These are phyloP conservation scores for Pseudomyrmex cubaensis DNA, from an alignment of 1,140 invertebrate species.

Conservation along the genomic window DNA sequence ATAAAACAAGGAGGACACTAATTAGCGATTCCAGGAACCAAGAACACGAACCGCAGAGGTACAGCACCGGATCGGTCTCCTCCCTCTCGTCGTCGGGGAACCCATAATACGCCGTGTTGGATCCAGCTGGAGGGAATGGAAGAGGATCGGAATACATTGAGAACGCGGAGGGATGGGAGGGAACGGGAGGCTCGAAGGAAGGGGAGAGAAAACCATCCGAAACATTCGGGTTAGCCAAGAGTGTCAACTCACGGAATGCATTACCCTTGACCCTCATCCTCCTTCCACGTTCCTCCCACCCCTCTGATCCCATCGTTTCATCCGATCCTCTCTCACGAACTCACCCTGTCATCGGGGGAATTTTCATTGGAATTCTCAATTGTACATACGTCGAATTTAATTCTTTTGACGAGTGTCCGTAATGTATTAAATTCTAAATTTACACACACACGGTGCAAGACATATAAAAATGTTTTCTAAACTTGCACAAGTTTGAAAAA, in stretches of 20 bases:
- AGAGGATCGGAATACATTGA: slow-evolving; percentile 60
- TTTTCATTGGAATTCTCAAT: slow-evolving; percentile 66
- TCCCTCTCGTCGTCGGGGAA: slow-evolving; percentile 39
- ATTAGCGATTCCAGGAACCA: slow-evolving; percentile 82
- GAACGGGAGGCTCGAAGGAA: slow-evolving; percentile 67
- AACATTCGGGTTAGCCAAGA: slow-evolving; percentile 75
- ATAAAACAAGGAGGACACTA: slow-evolving; percentile 82
- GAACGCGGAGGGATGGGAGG: slow-evolving; percentile 32
- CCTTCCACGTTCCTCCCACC: not conserved
- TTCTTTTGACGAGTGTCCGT: not conserved
- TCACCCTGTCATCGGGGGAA: slow-evolving; percentile 67
- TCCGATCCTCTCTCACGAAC: slow-evolving; percentile 46
- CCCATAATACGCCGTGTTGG: slow-evolving; percentile 66
- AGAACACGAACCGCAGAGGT: slow-evolving; percentile 77
- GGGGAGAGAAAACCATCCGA: slow-evolving; percentile 74
- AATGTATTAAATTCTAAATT: slow-evolving; percentile 10
- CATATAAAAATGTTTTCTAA: not conserved
- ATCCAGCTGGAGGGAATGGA: slow-evolving; percentile 66
- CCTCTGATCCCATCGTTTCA: slow-evolving; percentile 2
- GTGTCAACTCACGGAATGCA: slow-evolving; percentile 78
- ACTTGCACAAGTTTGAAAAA: slow-evolving; percentile 30
- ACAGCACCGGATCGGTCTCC: slow-evolving; percentile 54
- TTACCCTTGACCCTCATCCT: slow-evolving; percentile 74
- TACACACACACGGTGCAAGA: not conserved
- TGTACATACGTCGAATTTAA: not conserved